A percentile compares a stretch with the other conserved stretches of the same genome.
Conservation (phyloP, 2,888 invertebrate species). For the Drosophila antonietae region DNA sequence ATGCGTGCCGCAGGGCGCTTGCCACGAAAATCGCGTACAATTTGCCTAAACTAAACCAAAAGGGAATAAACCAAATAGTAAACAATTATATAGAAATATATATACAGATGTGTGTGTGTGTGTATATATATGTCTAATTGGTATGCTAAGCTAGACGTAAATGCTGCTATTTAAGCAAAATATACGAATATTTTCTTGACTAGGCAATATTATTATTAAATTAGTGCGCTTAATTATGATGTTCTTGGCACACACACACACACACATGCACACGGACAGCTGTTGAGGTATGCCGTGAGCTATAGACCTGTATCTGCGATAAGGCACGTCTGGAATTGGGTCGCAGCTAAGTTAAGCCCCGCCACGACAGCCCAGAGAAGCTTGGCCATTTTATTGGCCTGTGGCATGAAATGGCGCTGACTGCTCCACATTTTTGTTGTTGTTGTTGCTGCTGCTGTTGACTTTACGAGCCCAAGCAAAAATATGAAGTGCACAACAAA, state of each 20-base stretch:
- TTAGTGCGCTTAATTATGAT: conserved; percentile 60
- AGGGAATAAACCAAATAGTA: conserved; percentile 22
- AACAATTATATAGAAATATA: background rate
- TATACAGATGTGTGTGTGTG: background rate
- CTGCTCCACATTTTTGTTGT: conserved; percentile 53
- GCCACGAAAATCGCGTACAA: conserved; percentile 57
- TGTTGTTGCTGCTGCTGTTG: conserved; percentile 37
- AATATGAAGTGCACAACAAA: conserved; percentile 60
- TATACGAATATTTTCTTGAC: conserved; percentile 21
- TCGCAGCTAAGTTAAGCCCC: conserved; percentile 31
- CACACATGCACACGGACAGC: background rate
- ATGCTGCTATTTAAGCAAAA: conserved; percentile 23
- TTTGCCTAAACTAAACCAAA: conserved; percentile 8
- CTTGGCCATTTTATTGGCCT: conserved; percentile 66
- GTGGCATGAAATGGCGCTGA: conserved; percentile 68
- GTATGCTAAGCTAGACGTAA: conserved; percentile 30
- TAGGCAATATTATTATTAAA: conserved; percentile 59
- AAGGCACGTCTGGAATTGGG: conserved; percentile 79
- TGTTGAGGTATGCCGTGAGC: conserved; percentile 29
- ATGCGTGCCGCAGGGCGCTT: conserved; percentile 55
- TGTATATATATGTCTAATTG: conserved; percentile 28
- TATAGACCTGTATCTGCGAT: conserved; percentile 46
- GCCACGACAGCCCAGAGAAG: background rate
- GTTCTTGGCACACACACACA: conserved; percentile 26
- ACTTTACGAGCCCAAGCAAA: conserved; percentile 55